phyloP scores from a whole-genome alignment of 2,888 invertebrate genomes.

The Acronicta psi region DNA sequence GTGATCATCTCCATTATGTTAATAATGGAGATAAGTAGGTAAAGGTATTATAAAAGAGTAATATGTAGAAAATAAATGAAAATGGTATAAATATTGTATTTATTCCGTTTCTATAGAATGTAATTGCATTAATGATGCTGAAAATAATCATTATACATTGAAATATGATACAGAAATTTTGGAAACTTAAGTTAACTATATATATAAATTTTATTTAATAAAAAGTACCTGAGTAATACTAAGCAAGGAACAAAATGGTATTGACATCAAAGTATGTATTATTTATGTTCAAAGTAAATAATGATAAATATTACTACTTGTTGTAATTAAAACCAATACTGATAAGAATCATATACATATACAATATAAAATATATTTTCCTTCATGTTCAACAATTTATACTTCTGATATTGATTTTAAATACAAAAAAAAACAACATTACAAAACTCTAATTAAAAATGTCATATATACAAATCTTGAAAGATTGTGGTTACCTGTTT shows the following conservation, averaged over 20 bases:
- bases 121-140: slow-evolving; percentile 78
- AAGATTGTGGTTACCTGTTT: slow-evolving; percentile 73
- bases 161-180: slow-evolving; percentile 73
- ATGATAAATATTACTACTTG: slow-evolving; percentile 43
- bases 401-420: slow-evolving; percentile 77
- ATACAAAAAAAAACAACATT: slow-evolving; percentile 70
- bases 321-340: slow-evolving; percentile 58
- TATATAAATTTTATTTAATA: slow-evolving; percentile 51
- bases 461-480: slow-evolving; percentile 73
- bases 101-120: slow-evolving; percentile 81
- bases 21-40: slow-evolving; percentile 12
- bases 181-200: slow-evolving; percentile 65
- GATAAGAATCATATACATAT: slow-evolving; percentile 59
- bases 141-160: slow-evolving; percentile 72
- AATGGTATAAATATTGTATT: slow-evolving; percentile 81
- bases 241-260: slow-evolving; percentile 55
- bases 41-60: neutral
- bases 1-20: neutral
- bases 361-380: slow-evolving; percentile 77
- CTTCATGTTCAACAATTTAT: slow-evolving; percentile 80
- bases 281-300: slow-evolving; percentile 42
- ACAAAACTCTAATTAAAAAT: slow-evolving; percentile 72
- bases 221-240: slow-evolving; percentile 55
- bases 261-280: slow-evolving; percentile 51
- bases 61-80: slow-evolving; percentile 59